Evolutionary conservation across 2,888 invertebrate genomes (phyloP).

Genomic region (Xylota segnis): DNA sequence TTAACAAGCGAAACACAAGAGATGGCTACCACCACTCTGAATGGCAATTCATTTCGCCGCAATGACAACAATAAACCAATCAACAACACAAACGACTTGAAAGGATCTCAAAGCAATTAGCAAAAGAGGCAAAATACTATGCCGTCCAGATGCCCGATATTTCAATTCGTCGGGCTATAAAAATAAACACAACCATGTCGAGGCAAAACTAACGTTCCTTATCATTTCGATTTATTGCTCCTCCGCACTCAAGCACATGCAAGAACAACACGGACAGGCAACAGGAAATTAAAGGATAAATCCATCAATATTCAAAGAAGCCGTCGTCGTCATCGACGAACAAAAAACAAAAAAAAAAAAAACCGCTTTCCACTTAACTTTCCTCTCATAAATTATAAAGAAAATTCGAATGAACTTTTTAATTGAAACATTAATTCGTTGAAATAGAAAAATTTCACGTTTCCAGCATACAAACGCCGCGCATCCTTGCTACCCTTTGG

Average conservation of each 20-base stretch:
- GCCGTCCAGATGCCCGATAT: constrained; percentile 1
- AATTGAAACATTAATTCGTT: constrained; percentile 81
- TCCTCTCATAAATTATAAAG: constrained; percentile 24
- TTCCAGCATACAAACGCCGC: constrained; percentile 30
- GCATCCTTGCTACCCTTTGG: constrained; percentile 40
- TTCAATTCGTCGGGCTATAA: not conserved
- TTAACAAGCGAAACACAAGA: not conserved
- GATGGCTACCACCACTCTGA: too few species aligned
- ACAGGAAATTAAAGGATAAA: constrained; percentile 50
- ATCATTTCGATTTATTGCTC: constrained; percentile 32
- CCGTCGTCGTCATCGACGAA: not conserved
- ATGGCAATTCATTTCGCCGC: not conserved
- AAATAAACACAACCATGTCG: constrained; percentile 14
- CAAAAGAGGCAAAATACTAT: constrained; percentile 12
- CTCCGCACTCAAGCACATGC: constrained; percentile 12
- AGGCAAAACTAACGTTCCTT: constrained; percentile 20
- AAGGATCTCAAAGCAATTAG: constrained; percentile 22
- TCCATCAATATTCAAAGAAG: constrained; percentile 53
- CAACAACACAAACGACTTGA: constrained; percentile 24
- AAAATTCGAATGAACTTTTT: constrained; percentile 67
- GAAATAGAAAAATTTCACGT: constrained; percentile 73
- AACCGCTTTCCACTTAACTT: constrained; percentile 29
- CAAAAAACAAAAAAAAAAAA: not conserved
- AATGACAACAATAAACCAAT: constrained; percentile 24
- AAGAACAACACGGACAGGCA: constrained; percentile 20